Conservation (phyloP, 2,113 vertebrate genomes). For the Leptodactylus fuscus region DNA sequence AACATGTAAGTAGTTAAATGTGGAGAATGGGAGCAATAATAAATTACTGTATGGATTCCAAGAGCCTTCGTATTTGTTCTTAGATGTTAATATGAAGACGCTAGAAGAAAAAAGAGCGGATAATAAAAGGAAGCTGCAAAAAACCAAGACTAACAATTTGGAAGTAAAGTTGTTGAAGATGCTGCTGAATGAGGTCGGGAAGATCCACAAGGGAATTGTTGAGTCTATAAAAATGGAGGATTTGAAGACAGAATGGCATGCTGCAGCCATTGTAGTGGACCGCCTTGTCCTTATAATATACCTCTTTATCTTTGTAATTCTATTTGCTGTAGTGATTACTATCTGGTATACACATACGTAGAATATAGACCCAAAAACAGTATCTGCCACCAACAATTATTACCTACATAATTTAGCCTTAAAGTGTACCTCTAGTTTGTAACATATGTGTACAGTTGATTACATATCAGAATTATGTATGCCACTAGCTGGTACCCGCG, state of each 20-base stretch:
- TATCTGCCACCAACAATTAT: neutral
- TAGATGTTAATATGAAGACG: neutral
- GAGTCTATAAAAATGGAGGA: neutral
- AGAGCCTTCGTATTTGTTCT: neutral
- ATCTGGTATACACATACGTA: conserved; percentile 45
- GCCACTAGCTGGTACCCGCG: no score
- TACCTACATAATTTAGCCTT: neutral
- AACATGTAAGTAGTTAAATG: neutral
- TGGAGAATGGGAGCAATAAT: neutral
- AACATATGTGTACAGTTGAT: neutral
- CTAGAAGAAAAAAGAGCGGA: neutral
- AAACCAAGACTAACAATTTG: neutral
- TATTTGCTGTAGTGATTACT: conserved; percentile 16
- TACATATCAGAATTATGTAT: no score
- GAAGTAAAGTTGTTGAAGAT: conserved; percentile 47
- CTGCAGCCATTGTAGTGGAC: conserved; percentile 47
- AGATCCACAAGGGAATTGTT: conserved; percentile 20
- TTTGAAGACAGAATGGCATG: conserved; percentile 48
- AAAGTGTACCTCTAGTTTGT: neutral
- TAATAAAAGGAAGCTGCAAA: neutral
- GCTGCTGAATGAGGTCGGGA: conserved; percentile 25
- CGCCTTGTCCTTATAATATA: conserved; percentile 35
- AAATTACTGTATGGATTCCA: neutral
- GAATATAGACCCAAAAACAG: no score
- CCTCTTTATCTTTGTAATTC: conserved; percentile 5